Evolutionary conservation across 2,113 vertebrate genomes (phyloP).

Genomic region (Prunella himalayana): DNA sequence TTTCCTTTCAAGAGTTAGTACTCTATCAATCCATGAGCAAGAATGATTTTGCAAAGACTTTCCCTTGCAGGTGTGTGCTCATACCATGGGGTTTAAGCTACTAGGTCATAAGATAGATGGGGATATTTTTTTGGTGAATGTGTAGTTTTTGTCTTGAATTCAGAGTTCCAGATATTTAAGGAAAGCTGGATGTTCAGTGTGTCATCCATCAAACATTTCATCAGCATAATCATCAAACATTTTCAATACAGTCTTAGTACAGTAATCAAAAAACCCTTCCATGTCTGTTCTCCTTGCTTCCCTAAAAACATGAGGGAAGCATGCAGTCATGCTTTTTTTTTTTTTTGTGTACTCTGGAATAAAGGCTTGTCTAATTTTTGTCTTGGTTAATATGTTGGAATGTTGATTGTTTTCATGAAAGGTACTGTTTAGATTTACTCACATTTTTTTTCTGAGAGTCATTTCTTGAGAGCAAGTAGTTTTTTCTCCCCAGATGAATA

Average conservation of each 20-base stretch:
- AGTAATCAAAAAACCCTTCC: background rate
- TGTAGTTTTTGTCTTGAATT: background rate
- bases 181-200: background rate
- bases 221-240: background rate
- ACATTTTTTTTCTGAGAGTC: background rate
- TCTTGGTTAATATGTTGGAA: background rate
- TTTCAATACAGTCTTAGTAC: background rate
- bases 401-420: background rate
- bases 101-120: background rate
- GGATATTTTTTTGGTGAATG: background rate
- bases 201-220: background rate
- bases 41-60: background rate
- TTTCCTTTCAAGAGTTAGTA: background rate
- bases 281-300: background rate
- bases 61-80: background rate
- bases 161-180: background rate
- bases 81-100: background rate
- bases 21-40: background rate
- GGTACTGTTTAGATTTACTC: background rate
- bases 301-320: background rate
- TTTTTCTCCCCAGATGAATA: background rate
- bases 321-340: rapidly evolving
- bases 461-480: background rate
- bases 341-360: background rate
- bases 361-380: background rate